Conservation (phyloP, 2,797 vertebrate genomes). For the Parambassis ranga region DNA sequence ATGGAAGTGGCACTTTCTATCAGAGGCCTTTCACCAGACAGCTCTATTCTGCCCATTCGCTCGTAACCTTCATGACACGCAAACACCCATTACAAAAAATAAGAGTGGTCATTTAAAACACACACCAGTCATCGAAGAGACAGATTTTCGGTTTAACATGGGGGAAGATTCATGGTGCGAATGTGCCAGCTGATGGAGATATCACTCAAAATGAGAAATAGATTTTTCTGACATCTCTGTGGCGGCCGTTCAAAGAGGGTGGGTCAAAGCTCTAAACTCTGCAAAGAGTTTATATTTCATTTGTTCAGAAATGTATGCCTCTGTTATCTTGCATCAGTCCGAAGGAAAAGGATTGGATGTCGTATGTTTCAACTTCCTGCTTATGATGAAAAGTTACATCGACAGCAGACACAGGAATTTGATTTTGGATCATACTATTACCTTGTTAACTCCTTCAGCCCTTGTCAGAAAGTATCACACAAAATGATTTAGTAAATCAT, state of each 20-base stretch:
- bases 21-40: constrained; percentile 74
- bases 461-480: constrained; percentile 29
- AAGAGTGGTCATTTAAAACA: constrained; percentile 68
- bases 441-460: constrained; percentile 49
- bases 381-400: constrained; percentile 64
- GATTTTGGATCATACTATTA: constrained; percentile 55
- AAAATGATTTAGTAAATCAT: neutral
- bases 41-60: constrained; percentile 67
- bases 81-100: constrained; percentile 62
- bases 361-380: constrained; percentile 55
- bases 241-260: constrained; percentile 53
- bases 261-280: constrained; percentile 45
- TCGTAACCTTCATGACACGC: constrained; percentile 65
- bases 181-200: constrained; percentile 62
- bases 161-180: constrained; percentile 48
- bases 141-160: constrained; percentile 51
- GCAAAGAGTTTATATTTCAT: constrained; percentile 71
- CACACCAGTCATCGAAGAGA: constrained; percentile 57
- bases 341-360: constrained; percentile 54
- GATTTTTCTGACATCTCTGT: constrained; percentile 60
- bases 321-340: constrained; percentile 65
- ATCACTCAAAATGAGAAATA: constrained; percentile 70
- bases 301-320: constrained; percentile 61
- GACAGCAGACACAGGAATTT: constrained; percentile 42
- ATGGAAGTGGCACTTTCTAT: constrained; percentile 80